Percentiles rank a stretch among this genome's conserved stretches.
phyloP scores from a whole-genome alignment of 2,888 invertebrate genomes.

The Andrena dorsata region DNA sequence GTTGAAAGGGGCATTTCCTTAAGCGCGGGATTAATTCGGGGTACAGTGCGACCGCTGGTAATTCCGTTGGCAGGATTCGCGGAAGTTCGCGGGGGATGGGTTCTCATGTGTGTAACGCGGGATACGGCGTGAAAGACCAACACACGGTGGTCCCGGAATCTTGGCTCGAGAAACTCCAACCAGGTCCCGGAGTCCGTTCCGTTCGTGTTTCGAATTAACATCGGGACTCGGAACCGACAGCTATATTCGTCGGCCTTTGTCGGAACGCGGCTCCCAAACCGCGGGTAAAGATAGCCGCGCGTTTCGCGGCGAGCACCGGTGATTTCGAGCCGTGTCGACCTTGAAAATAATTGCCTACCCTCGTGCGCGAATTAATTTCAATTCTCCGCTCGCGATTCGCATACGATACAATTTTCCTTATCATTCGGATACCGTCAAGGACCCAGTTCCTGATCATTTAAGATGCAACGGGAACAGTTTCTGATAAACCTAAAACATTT shows the following conservation, averaged over 20 bases:
- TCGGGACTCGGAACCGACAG: slow-evolving; percentile 57
- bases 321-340: slow-evolving; percentile 60
- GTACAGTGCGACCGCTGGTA: slow-evolving; percentile 7
- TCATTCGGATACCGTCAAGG: background rate
- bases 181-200: slow-evolving; percentile 22
- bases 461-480: too few species aligned
- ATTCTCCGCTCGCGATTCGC: background rate
- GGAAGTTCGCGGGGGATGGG: slow-evolving; percentile 20
- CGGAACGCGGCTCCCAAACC: slow-evolving; percentile 56
- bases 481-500: too few species aligned
- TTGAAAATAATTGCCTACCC: slow-evolving; percentile 59
- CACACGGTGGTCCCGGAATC: slow-evolving; percentile 55
- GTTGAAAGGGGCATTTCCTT: background rate
- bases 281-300: slow-evolving; percentile 69
- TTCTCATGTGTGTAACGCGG: slow-evolving; percentile 25
- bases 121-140: slow-evolving; percentile 37
- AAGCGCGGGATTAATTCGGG: slow-evolving; percentile 27
- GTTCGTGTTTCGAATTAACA: slow-evolving; percentile 72
- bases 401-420: background rate
- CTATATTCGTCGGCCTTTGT: slow-evolving; percentile 73
- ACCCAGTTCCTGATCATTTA: too few species aligned
- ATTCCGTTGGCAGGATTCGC: slow-evolving; percentile 22
- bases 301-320: slow-evolving; percentile 60
- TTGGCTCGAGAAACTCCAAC: slow-evolving; percentile 61
- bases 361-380: slow-evolving; percentile 33